phyloP scores from a whole-genome alignment of 2,113 vertebrate species.

The Marmota flaviventris region DNA sequence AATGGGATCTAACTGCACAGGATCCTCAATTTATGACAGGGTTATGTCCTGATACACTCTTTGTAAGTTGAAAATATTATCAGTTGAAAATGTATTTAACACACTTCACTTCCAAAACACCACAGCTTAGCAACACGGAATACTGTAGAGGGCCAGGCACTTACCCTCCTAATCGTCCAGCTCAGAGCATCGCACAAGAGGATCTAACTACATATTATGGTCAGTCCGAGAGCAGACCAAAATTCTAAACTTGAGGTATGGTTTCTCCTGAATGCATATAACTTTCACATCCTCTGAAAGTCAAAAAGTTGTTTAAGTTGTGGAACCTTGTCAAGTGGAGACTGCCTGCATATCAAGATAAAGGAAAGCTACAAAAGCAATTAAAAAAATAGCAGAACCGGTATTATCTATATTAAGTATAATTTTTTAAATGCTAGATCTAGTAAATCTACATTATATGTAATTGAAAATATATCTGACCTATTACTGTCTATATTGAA shows the following conservation, averaged over 20 bases:
- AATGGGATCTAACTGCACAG: background rate
- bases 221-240: background rate
- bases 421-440: background rate
- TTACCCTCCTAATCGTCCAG: background rate
- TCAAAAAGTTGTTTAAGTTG: background rate
- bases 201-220: background rate
- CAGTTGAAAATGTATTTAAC: background rate
- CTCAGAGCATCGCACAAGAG: too few species aligned
- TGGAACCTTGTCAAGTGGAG: background rate
- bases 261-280: background rate
- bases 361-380: background rate
- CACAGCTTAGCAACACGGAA: background rate
- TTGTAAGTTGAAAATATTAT: background rate
- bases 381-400: constrained; percentile 16
- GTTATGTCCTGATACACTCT: background rate
- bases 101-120: background rate
- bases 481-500: background rate
- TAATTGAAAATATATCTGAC: constrained; percentile 29
- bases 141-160: rapidly evolving
- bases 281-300: background rate
- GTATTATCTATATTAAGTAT: background rate
- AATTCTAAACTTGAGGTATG: background rate
- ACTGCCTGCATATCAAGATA: background rate
- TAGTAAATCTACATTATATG: background rate
- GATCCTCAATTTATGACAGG: background rate